Conservation (phyloP, 2,113 vertebrate genomes). For the Mormoops blainvillei region DNA sequence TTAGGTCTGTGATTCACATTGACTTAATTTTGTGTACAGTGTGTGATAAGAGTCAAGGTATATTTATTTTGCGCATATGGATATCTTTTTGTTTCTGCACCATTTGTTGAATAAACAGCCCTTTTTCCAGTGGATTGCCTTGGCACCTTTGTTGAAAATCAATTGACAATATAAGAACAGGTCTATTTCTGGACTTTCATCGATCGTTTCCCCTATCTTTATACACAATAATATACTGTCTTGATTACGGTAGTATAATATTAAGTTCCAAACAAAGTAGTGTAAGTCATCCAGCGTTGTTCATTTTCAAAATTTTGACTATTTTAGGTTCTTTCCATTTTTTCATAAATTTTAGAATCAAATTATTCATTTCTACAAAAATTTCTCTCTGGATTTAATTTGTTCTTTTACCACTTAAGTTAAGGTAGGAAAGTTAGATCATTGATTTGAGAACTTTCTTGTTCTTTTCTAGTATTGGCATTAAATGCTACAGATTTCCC, state of each 20-base stretch:
- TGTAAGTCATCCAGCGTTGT: not conserved
- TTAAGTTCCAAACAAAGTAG: not conserved
- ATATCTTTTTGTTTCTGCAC: not conserved
- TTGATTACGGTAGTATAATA: not conserved
- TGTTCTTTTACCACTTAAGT: not conserved
- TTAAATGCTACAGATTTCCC: not conserved
- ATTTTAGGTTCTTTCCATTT: not conserved
- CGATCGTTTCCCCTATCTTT: not conserved
- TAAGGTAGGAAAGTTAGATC: not conserved
- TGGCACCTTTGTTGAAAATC: not conserved
- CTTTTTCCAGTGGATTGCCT: not conserved
- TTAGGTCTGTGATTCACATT: not conserved
- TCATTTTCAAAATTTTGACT: slow-evolving; percentile 8
- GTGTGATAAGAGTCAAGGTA: not conserved
- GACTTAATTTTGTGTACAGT: not conserved
- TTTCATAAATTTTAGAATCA: not conserved
- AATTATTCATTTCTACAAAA: not conserved
- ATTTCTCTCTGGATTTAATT: not conserved
- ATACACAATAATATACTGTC: not conserved
- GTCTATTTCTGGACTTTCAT: not conserved
- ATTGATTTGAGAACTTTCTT: not conserved
- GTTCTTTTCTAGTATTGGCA: not conserved
- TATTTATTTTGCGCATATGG: not conserved
- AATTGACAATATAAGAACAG: not conserved
- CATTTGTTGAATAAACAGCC: not conserved